These are phyloP conservation scores for Cheilosia variabilis DNA, from an alignment of 2,888 invertebrate genomes.

Conservation along the genomic window DNA sequence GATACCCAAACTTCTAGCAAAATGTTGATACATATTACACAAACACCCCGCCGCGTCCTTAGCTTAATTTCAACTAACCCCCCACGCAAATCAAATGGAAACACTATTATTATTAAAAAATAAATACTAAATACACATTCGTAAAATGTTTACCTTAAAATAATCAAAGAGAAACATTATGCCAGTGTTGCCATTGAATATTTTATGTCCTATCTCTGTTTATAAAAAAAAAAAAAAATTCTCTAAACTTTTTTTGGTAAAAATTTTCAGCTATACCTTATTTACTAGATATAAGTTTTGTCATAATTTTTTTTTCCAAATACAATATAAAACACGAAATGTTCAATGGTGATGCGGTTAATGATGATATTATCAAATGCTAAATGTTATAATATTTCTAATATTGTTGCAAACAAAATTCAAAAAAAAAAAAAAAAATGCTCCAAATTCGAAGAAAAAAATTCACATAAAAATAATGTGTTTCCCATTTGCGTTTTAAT, in stretches of 20 bases:
- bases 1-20: too few relatives aligned
- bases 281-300: conserved; percentile 60
- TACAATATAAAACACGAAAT: conserved; percentile 61
- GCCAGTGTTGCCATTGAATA: conserved; percentile 75
- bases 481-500: conserved; percentile 79
- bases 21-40: conserved; percentile 42
- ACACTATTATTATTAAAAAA: conserved; percentile 55
- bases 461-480: conserved; percentile 76
- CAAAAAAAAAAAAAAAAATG: conserved; percentile 47
- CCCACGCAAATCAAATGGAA: conserved; percentile 72
- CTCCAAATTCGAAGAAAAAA: conserved; percentile 65
- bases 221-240: conserved; percentile 11
- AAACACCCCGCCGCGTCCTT: not conserved
- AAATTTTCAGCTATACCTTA: conserved; percentile 58
- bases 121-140: conserved; percentile 20
- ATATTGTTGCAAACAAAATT: conserved; percentile 72
- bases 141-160: conserved; percentile 32
- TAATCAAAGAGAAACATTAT: conserved; percentile 35
- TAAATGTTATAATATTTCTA: conserved; percentile 81
- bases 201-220: conserved; percentile 50
- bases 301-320: conserved; percentile 44
- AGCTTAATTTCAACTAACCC: conserved; percentile 38
- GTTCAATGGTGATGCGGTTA: conserved; percentile 77
- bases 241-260: conserved; percentile 27
- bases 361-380: conserved; percentile 82